Conservation (phyloP, 2,888 invertebrate species). For the Eristalis pertinax region DNA sequence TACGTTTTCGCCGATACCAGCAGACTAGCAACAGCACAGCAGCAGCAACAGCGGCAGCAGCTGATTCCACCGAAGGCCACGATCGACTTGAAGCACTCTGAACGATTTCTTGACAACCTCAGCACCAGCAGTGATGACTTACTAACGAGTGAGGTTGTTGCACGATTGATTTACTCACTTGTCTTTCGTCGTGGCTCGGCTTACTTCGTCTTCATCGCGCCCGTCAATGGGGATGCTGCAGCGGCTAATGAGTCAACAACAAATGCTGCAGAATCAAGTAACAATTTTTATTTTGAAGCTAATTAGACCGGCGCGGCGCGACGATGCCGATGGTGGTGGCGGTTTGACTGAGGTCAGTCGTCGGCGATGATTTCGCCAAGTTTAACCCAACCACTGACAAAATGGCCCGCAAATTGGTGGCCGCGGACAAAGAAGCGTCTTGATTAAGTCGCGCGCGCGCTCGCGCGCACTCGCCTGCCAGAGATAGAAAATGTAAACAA, state of each 20-base stretch:
- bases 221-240: constrained; percentile 21
- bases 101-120: constrained; percentile 46
- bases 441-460: constrained; percentile 9
- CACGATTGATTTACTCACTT: constrained; percentile 59
- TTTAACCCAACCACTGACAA: constrained; percentile 10
- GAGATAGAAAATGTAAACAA: constrained; percentile 33
- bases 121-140: constrained; percentile 31
- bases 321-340: background rate
- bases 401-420: constrained; percentile 28
- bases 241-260: constrained; percentile 36
- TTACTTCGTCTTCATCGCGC: background rate
- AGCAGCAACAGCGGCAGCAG: constrained; percentile 13
- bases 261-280: background rate
- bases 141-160: constrained; percentile 61
- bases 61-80: constrained; percentile 50
- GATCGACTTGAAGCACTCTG: constrained; percentile 40
- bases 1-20: background rate
- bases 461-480: background rate
- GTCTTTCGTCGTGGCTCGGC: constrained; percentile 24
- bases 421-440: constrained; percentile 15
- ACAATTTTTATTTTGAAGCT: constrained; percentile 11
- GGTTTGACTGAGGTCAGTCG: background rate
- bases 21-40: background rate
- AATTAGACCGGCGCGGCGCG: constrained; percentile 16
- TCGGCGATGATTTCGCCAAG: constrained; percentile 4